phyloP scores from a whole-genome alignment of 2,888 invertebrate genomes.

The Capitulum mitella region DNA sequence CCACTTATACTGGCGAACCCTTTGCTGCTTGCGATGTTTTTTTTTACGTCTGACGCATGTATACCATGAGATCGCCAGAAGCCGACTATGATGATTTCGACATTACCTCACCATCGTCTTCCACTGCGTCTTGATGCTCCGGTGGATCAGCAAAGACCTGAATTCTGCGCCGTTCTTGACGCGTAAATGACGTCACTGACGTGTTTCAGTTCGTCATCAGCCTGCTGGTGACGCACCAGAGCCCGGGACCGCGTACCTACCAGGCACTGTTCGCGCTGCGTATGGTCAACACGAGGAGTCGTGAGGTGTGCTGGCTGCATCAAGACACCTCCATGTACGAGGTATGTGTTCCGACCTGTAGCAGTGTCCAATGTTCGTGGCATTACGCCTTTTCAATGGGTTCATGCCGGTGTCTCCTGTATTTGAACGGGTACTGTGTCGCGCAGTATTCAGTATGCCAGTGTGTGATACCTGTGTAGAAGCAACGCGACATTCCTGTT shows the following conservation, averaged over 20 bases:
- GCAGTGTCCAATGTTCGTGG: background rate
- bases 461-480: background rate
- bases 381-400: background rate
- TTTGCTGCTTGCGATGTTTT: too few species aligned
- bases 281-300: conserved; percentile 65
- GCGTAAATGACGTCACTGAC: background rate
- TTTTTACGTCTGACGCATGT: too few species aligned
- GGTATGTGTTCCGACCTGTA: conserved; percentile 42
- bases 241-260: conserved; percentile 68
- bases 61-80: too few species aligned
- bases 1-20: too few species aligned
- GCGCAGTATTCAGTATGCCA: background rate
- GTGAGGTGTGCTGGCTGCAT: conserved; percentile 80
- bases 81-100: too few species aligned
- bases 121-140: too few species aligned
- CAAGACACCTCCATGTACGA: conserved; percentile 85
- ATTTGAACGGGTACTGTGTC: background rate
- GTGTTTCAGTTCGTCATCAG: conserved; percentile 61
- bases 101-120: too few species aligned
- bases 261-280: conserved; percentile 77
- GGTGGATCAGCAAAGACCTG: too few species aligned
- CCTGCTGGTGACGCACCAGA: conserved; percentile 69
- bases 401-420: background rate
- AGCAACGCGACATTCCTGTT: background rate
- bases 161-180: too few species aligned